phyloP scores from a whole-genome alignment of 2,888 invertebrate genomes.

The Hermaeophaga mercurialis region DNA sequence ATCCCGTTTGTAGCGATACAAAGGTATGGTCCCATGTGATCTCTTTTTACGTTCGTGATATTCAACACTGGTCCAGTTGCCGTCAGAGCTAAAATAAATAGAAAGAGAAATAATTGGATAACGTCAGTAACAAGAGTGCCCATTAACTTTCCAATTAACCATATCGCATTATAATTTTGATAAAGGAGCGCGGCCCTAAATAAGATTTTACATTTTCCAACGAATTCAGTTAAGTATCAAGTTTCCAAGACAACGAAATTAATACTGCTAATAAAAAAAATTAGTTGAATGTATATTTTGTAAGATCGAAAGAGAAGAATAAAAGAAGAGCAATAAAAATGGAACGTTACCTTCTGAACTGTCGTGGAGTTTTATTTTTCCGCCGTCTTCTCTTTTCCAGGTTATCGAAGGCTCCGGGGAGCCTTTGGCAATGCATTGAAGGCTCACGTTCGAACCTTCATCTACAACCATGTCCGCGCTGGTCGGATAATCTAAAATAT shows the following conservation, averaged over 20 bases:
- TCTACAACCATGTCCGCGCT: conserved; percentile 85
- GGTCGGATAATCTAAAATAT: conserved; percentile 82
- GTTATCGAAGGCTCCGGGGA: conserved; percentile 87
- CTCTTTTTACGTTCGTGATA: conserved; percentile 71
- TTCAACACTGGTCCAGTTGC: conserved; percentile 71
- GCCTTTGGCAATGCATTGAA: conserved; percentile 86
- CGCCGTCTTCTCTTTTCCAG: conserved; percentile 84
- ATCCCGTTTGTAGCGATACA: conserved; percentile 85
- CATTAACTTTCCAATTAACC: no score
- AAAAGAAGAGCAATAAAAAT: no score
- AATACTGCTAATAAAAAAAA: no score
- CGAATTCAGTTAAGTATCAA: no score
- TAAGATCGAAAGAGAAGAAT: no score
- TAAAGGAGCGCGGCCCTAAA: no score
- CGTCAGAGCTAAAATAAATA: conserved; percentile 63
- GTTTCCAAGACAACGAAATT: no score
- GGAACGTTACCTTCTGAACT: conserved; percentile 67
- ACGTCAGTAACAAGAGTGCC: no score
- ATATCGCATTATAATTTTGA: no score
- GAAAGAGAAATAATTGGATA: conserved; percentile 5
- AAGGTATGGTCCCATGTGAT: conserved; percentile 80
- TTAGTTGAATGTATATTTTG: no score
- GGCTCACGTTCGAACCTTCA: conserved; percentile 84
- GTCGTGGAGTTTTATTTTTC: conserved; percentile 71
- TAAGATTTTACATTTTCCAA: no score